A percentile compares a stretch with the other conserved stretches of the same genome.
Evolutionary conservation across 2,888 invertebrate genomes (phyloP).

Genomic region (Scaptodrosophila latifasciaeformis): DNA sequence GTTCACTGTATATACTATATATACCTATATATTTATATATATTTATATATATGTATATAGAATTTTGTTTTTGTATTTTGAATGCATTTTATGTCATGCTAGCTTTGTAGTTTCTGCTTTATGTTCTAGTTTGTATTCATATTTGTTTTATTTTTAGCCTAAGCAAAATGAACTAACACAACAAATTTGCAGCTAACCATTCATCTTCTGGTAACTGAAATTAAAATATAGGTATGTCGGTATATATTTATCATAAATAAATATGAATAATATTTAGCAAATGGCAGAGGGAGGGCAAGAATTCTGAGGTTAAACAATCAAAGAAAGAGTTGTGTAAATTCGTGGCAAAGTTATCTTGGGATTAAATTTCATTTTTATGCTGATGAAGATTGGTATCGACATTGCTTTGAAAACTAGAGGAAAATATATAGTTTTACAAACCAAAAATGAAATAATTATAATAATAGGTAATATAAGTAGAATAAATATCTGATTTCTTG

Average conservation of each 20-base stretch:
- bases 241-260: background rate
- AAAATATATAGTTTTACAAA: too few species aligned
- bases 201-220: slow-evolving; percentile 90
- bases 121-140: slow-evolving; percentile 21
- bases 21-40: slow-evolving; percentile 20
- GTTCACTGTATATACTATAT: slow-evolving; percentile 34
- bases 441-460: slow-evolving; percentile 25
- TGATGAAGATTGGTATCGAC: too few species aligned
- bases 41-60: slow-evolving; percentile 27
- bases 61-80: slow-evolving; percentile 2
- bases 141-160: slow-evolving; percentile 32
- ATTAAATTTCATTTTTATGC: too few species aligned
- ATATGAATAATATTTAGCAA: too few species aligned
- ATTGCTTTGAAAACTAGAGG: too few species aligned
- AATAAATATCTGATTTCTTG: slow-evolving; percentile 17
- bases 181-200: slow-evolving; percentile 90
- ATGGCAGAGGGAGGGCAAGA: too few species aligned
- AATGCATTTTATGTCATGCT: slow-evolving; percentile 19
- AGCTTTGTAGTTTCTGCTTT: slow-evolving; percentile 24
- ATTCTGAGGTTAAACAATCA: too few species aligned
- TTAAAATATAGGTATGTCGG: slow-evolving; percentile 36
- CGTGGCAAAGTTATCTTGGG: too few species aligned
- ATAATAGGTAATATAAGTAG: slow-evolving; percentile 15
- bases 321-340: too few species aligned
- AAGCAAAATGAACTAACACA: slow-evolving; percentile 79